Percentiles rank a stretch among this genome's conserved stretches.
phyloP scores from a whole-genome alignment of 2,797 vertebrate genomes.

The Rhinichthys osculus region DNA sequence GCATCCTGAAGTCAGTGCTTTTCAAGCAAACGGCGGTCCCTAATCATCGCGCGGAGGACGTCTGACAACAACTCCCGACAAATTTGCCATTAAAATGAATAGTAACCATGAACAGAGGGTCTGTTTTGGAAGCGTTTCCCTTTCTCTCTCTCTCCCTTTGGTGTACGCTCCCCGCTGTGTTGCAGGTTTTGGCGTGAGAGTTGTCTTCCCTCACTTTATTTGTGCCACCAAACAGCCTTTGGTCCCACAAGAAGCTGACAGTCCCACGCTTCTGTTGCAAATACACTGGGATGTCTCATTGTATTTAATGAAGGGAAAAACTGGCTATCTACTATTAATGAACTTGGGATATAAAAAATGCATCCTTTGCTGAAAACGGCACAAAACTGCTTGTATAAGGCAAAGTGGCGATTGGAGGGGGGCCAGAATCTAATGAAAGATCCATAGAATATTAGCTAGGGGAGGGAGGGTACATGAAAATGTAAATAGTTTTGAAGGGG shows the following conservation, averaged over 20 bases:
- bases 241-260: conserved; percentile 79
- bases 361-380: conserved; percentile 77
- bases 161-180: conserved; percentile 44
- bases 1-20: conserved; percentile 80
- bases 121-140: conserved; percentile 71
- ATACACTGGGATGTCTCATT: conserved; percentile 78
- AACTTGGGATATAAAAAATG: conserved; percentile 77
- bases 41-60: conserved; percentile 80
- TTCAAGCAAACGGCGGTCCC: conserved; percentile 79
- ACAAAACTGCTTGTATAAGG: conserved; percentile 79
- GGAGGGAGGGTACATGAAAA: conserved; percentile 46
- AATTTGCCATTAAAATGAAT: conserved; percentile 86
- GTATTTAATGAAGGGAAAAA: conserved; percentile 85
- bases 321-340: conserved; percentile 84
- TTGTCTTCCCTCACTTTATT: conserved; percentile 71
- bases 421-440: conserved; percentile 81
- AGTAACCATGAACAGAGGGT: conserved; percentile 69
- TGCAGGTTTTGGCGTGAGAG: conserved; percentile 55
- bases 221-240: conserved; percentile 76
- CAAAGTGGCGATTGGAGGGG: conserved; percentile 75
- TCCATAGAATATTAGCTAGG: conserved; percentile 68
- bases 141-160: conserved; percentile 48
- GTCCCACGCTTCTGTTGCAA: conserved; percentile 72
- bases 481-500: conserved; percentile 54
- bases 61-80: conserved; percentile 78